Conservation (phyloP, 2,888 invertebrate species). For the Macrosoma leucophasiata region DNA sequence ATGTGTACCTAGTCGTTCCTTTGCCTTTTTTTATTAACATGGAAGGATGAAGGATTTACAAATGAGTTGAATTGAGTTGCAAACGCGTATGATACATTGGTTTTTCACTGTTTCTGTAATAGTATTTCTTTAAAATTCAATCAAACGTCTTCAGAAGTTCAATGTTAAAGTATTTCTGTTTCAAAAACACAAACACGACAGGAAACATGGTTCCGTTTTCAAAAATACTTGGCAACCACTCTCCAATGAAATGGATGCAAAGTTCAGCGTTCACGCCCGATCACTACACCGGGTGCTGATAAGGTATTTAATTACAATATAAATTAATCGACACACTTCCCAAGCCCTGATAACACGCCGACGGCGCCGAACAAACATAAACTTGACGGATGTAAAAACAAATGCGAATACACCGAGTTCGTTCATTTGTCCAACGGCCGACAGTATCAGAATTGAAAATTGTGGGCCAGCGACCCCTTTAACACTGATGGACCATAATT, state of each 20-base stretch:
- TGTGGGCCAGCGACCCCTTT: slow-evolving; percentile 58
- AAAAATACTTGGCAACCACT: slow-evolving; percentile 28
- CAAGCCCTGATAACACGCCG: slow-evolving; percentile 52
- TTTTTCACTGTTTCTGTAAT: too few species aligned
- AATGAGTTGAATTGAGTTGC: too few species aligned
- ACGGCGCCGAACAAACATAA: slow-evolving; percentile 52
- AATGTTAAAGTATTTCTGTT: too few species aligned
- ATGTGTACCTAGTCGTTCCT: too few species aligned
- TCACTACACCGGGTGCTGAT: slow-evolving; percentile 48
- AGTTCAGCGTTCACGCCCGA: slow-evolving; percentile 48
- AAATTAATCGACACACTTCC: slow-evolving; percentile 68
- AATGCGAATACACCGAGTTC: slow-evolving; percentile 39
- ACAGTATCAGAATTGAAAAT: slow-evolving; percentile 7
- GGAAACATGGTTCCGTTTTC: slow-evolving; percentile 2
- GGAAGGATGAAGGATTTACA: too few species aligned
- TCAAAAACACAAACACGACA: too few species aligned
- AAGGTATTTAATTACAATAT: slow-evolving; percentile 68
- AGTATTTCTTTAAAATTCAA: too few species aligned
- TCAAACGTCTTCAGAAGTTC: too few species aligned
- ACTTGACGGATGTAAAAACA: slow-evolving; percentile 30
- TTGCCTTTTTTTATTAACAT: too few species aligned
- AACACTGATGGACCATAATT: slow-evolving; percentile 66
- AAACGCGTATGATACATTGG: too few species aligned
- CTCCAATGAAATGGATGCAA: slow-evolving; percentile 42
- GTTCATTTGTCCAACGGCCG: slow-evolving; percentile 7